These are phyloP conservation scores for Drosophila nr. medialis DNA, from an alignment of 2,888 invertebrate genomes.

Conservation along the genomic window DNA sequence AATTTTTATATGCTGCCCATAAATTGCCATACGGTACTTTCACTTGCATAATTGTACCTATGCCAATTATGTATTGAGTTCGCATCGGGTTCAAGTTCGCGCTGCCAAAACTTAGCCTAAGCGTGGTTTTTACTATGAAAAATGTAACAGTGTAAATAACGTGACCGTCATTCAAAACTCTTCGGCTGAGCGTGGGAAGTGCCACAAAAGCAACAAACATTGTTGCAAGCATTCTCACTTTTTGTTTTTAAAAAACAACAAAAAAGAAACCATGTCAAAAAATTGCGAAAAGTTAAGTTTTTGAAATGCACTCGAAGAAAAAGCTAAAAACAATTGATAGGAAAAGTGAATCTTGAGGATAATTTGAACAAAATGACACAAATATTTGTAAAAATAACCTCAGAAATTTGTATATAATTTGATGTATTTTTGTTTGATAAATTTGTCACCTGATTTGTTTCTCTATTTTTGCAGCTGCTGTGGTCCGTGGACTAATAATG, in stretches of 20 bases:
- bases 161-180: constrained; percentile 42
- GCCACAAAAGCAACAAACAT: constrained; percentile 10
- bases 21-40: constrained; percentile 44
- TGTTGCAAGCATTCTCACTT: constrained; percentile 26
- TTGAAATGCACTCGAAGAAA: neutral
- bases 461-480: constrained; percentile 14
- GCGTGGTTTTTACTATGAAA: constrained; percentile 12
- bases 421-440: neutral
- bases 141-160: constrained; percentile 21
- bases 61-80: constrained; percentile 13
- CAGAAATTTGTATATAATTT: neutral
- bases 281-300: constrained; percentile 16
- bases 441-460: neutral
- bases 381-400: neutral
- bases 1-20: constrained; percentile 31
- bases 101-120: constrained; percentile 12
- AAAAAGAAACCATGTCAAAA: constrained; percentile 20
- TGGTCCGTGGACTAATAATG: constrained; percentile 33
- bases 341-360: neutral
- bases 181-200: constrained; percentile 51
- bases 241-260: neutral
- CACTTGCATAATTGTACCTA: constrained; percentile 31
- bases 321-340: neutral
- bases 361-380: neutral
- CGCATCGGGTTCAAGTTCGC: constrained; percentile 51